Conservation (phyloP, 2,888 invertebrate genomes). For the Sphinx pinastri region DNA sequence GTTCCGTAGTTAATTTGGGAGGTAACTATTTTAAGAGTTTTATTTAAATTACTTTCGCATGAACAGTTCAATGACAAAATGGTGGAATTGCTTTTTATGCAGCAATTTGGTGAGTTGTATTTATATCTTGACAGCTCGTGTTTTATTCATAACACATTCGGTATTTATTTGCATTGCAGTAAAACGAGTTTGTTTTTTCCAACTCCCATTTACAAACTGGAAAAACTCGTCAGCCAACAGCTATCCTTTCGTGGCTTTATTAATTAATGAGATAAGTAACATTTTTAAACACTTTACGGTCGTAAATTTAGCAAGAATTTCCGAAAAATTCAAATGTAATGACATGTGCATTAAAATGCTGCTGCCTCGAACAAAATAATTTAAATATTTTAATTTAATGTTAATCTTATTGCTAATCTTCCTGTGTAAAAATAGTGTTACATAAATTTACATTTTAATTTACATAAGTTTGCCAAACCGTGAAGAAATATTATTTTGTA, state of each 20-base stretch:
- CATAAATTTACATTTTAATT: too few species aligned
- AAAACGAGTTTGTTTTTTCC: constrained; percentile 17
- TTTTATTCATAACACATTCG: constrained; percentile 21
- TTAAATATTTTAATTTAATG: too few species aligned
- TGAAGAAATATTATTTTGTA: too few species aligned
- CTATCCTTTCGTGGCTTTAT: constrained; percentile 6
- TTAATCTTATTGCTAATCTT: neutral
- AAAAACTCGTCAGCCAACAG: constrained; percentile 8
- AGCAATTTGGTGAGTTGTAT: constrained; percentile 1
- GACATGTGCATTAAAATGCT: neutral
- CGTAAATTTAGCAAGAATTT: neutral
- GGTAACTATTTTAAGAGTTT: neutral
- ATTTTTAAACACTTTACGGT: neutral
- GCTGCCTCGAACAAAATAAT: too few species aligned
- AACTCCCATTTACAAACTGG: constrained; percentile 12
- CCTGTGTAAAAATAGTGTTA: too few species aligned
- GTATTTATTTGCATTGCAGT: constrained; percentile 17
- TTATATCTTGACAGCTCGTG: constrained; percentile 4
- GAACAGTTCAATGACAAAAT: neutral
- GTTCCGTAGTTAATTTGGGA: too few species aligned
- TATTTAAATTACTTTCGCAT: neutral
- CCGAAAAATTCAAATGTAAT: neutral
- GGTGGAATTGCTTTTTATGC: neutral
- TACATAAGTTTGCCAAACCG: too few species aligned
- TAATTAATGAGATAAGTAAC: neutral